Evolutionary conservation across 2,888 invertebrate genomes (phyloP).

Genomic region (Pachliopta kotzebuea): DNA sequence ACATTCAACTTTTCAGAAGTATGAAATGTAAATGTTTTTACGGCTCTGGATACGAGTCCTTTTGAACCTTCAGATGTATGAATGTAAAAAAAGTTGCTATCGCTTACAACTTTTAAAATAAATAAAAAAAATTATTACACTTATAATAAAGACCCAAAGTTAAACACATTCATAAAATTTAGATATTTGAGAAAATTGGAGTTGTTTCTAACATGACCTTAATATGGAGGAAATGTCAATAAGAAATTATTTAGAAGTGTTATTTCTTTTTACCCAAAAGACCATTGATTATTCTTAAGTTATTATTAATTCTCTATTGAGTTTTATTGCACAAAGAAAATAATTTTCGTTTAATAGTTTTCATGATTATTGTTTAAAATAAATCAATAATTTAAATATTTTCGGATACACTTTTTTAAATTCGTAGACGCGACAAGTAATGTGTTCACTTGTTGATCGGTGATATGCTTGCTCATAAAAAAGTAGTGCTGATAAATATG

Average conservation of each 20-base stretch:
- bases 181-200: not conserved
- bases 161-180: not conserved
- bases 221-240: conserved; percentile 13
- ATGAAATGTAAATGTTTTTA: no score
- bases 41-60: no score
- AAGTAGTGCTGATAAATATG: no score
- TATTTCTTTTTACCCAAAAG: conserved; percentile 4
- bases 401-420: no score
- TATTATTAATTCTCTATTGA: no score
- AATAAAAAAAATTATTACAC: no score
- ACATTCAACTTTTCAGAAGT: not conserved
- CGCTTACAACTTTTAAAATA: not conserved
- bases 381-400: no score
- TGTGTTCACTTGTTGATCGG: no score
- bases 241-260: not conserved
- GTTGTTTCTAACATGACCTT: not conserved
- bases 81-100: not conserved
- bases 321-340: not conserved
- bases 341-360: not conserved
- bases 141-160: no score
- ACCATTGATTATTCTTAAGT: no score
- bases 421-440: no score
- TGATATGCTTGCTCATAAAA: no score
- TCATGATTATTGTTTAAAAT: not conserved
- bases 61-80: not conserved